A percentile compares a stretch with the other conserved stretches of the same genome.
Conservation (phyloP, 2,113 vertebrate genomes). For the Pongo abelii region DNA sequence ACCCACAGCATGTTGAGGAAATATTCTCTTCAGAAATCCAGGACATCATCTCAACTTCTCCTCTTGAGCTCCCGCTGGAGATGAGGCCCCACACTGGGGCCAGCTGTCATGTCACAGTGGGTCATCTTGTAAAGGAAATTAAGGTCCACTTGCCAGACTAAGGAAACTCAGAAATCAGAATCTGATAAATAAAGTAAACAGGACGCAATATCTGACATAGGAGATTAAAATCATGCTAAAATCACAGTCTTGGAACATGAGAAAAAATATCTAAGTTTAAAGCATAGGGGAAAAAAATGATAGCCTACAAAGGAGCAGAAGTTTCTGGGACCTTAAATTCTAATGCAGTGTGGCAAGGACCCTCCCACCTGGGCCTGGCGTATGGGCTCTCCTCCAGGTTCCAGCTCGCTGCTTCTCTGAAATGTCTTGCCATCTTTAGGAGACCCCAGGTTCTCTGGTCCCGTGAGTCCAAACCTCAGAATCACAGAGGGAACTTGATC, state of each 20-base stretch:
- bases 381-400: rapidly evolving
- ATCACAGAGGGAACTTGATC: background rate
- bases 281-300: background rate
- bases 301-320: background rate
- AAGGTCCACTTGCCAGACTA: background rate
- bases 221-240: background rate
- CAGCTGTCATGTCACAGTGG: background rate
- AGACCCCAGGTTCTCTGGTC: background rate
- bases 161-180: background rate
- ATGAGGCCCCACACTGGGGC: background rate
- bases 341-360: background rate
- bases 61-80: background rate
- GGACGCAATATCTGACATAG: background rate
- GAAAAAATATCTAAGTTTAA: background rate
- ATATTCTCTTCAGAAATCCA: background rate
- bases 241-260: background rate
- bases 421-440: background rate
- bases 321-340: background rate
- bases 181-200: background rate
- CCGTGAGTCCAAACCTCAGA: background rate
- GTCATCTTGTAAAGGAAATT: background rate
- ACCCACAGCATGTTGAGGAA: background rate
- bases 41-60: background rate
- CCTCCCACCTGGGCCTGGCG: background rate
- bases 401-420: background rate